These are phyloP conservation scores for Lagodon rhomboides DNA, from an alignment of 2,797 vertebrate species.

Conservation along the genomic window DNA sequence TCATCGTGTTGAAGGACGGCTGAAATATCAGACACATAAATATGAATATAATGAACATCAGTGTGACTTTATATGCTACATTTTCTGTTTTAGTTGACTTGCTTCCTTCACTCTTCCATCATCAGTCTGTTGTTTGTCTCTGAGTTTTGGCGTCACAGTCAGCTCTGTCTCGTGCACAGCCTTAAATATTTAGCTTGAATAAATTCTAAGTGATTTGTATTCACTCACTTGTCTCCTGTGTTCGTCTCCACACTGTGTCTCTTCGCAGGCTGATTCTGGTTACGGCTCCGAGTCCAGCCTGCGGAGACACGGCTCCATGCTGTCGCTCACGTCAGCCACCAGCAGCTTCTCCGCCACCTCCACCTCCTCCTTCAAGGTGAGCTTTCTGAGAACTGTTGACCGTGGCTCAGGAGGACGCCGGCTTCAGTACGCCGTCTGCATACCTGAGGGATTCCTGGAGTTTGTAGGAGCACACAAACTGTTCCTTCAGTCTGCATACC, in stretches of 20 bases:
- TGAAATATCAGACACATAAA: no score
- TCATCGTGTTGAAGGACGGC: no score
- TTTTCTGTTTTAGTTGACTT: no score
- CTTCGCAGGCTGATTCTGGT: conserved; percentile 92
- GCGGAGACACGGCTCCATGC: conserved; percentile 95
- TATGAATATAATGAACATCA: no score
- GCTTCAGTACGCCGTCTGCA: neutral
- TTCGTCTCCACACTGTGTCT: neutral
- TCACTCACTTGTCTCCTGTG: neutral
- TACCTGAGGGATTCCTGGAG: neutral
- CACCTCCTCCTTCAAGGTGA: conserved; percentile 97
- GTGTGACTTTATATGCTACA: no score
- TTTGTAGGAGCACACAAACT: neutral
- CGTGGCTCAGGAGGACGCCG: neutral
- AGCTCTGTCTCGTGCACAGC: neutral
- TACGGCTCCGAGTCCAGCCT: conserved; percentile 97
- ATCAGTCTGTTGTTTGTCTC: neutral
- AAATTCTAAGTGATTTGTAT: neutral
- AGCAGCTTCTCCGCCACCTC: conserved; percentile 97
- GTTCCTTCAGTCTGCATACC: neutral
- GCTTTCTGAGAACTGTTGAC: conserved; percentile 29
- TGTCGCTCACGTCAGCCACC: conserved; percentile 96
- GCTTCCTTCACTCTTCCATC: no score
- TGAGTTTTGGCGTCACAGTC: neutral
- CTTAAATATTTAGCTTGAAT: neutral